Evolutionary conservation across 1,140 invertebrate genomes (phyloP), one percentile per base, ranked within the genome.

Genomic region (Subanguina moxae): DNA sequence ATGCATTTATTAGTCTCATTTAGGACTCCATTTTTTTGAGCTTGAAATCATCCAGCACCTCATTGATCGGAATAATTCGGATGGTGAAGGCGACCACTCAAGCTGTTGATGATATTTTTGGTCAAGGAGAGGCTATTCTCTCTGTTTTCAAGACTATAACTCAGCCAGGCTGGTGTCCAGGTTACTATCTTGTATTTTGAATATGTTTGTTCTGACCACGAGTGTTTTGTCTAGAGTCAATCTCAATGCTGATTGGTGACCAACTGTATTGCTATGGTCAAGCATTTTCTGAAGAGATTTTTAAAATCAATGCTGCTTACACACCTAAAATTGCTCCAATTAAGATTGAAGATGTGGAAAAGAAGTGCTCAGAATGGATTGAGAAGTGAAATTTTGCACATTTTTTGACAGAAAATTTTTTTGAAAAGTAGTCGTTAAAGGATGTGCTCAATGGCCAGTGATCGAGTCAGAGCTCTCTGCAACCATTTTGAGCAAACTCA

Each of bases 71-170:
- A 25, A 48, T 76, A n/a, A 76, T 76, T 57, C 23, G 56, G 9
- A 38, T 32, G 28, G 75, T 76, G 27, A 67, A 70, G 28, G 65
- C 76, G 23, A 76, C 74, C 13, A 59, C 66, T 0, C 57, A 65
- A 52, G 62, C 45, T 59, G 71, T 77, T 43, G 74, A 76, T 27
- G 57, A 75, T 43, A 57, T 76, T 17, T 76, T 76, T 64, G 76
- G 72, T 17, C 19, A 42, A 43, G 70, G 72, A 17, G 32, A 56
- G 17, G 74, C 46, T 21, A 42, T 76, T 17, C 9, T 43, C 58
- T 78, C 65, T 19, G 75, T 71, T 0, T 43, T 78, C 38, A 19
- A 69, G 27, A 32, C 61, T 19, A 27, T 76, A 13, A 65, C 76
- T 17, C 58, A 57, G 19, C 38, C 52, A 8, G 76, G 71, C n/a